Evolutionary conservation across 2,888 invertebrate species (phyloP).

Genomic region (Cantharis lateralis): DNA sequence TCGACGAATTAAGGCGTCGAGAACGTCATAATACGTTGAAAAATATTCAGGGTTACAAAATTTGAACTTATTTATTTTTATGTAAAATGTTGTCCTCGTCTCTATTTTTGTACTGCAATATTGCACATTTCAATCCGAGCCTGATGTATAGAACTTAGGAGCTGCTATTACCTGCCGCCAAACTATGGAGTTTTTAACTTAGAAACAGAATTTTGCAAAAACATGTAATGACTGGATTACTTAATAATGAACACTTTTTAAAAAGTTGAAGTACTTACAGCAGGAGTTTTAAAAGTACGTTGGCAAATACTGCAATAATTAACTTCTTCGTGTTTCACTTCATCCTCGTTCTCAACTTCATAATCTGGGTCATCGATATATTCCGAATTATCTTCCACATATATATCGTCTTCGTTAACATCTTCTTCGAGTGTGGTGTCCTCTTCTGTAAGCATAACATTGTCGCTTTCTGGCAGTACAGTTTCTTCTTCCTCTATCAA

Average conservation of each 20-base stretch:
- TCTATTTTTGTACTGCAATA: no score
- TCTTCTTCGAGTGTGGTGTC: neutral
- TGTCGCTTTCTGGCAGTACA: neutral
- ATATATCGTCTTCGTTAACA: conserved; percentile 21
- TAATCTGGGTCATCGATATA: conserved; percentile 18
- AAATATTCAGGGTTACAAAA: no score
- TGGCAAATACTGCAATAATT: conserved; percentile 46
- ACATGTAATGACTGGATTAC: no score
- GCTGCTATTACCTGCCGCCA: no score
- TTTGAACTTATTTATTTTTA: no score
- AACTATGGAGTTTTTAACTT: no score
- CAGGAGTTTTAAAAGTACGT: conserved; percentile 46
- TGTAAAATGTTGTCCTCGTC: no score
- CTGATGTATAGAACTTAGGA: no score
- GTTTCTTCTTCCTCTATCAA: conserved; percentile 9
- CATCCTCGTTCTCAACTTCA: conserved; percentile 5
- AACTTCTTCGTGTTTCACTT: conserved; percentile 29
- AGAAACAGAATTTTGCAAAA: no score
- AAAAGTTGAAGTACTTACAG: conserved; percentile 41
- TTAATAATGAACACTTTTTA: neutral
- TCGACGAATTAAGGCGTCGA: no score
- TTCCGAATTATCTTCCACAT: conserved; percentile 27
- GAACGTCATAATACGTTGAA: no score
- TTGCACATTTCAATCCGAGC: no score
- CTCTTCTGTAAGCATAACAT: neutral